Base-by-base conservation (phyloP, 1,140 invertebrate genomes). In the Mylabris phalerata region DNA sequence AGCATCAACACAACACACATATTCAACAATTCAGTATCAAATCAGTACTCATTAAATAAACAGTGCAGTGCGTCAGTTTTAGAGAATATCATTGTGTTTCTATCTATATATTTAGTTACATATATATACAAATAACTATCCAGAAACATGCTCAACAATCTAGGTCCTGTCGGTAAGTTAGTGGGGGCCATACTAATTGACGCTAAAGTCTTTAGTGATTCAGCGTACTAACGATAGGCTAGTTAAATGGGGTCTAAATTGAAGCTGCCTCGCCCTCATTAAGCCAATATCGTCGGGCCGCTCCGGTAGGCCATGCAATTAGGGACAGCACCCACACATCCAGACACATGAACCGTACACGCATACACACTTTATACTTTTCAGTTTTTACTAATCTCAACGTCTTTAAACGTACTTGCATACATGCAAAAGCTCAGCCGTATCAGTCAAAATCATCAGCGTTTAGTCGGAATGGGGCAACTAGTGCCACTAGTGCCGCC, bases 1-100 rank as follows among this genome's bases (percentile, higher is more conserved):
- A 61, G 64, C 63, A 68, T 66, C 65, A 65, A 68, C 66, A 67
- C 32, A 32, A 32, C 32, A 32, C 27, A 68, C 67, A 71, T 71
- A 73, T 71, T 73, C 70, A 32, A 71, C 67, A 72, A 73, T 73
- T 74, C 72, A 74, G 72, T 74, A 71, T 74, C 71, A 72, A 74
- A 74, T 74, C 72, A 74, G 72, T 74, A 73, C 72, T 74, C 71
- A 74, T 74, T 74, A 74, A 74, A 74, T 74, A 74, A 74, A 74
- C 72, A 74, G 71, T 74, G 71, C 67, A 67, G 70, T 70, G 72
- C 72, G 69, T 73, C 64, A 70, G 59, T 58, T 63, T n/a, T 67
- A 64, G 55, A 63, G 59, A 61, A 55, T 60, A 55, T 59, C 54
- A 50, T 50, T 51, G 47, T 25, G 32, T 32, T 7, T 32, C 32